Base-by-base conservation (phyloP, 2,797 vertebrate genomes). In the Momotus momota region DNA sequence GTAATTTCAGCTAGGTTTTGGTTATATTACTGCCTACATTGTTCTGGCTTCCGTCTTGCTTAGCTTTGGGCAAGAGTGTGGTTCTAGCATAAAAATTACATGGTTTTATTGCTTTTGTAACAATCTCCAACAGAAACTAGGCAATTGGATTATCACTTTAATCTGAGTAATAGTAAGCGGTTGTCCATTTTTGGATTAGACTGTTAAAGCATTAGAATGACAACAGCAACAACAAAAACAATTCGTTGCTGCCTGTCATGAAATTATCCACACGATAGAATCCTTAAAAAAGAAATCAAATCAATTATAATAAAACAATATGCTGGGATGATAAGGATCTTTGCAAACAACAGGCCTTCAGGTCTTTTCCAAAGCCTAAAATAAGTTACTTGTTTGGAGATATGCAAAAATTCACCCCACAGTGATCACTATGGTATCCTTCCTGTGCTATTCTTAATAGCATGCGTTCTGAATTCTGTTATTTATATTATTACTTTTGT, bases 401-500 rank as follows among this genome's bases (percentile, higher is more conserved):
- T 1, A 1, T 3, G 17, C 20, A 51, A 61, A 64, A 66, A 62
- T 69, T 72, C 46, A 72, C 29, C 31, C 45, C 33, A 41, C 21
- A 66, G 21, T 0, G 0, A 80, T 31, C 35, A 52, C 23, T 57
- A 12, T 1, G 0, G 10, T 54, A 70, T 38, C 38, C 60, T 43
- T 85, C 41, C 48, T 5, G 22, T 4, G 22, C 71, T 73, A 31
- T 25, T 51, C 26, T 52, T 77, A 67, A 20, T 22, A 83, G 69
- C 54, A 35, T 3, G 12, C 22, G 45, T 33, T 40, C 69, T 51
- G 51, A 82, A 77, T 29, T 40, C 14, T 58, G 69, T 61, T 23
- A 78, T 70, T 87, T 84, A 51, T 78, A 71, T 72, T 86, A 52
- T 52, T 73, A 58, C 61, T 95, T 93, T 62, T 90, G 33, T 55